Base-by-base conservation (phyloP, 2,888 invertebrate genomes). In the Andrena dorsata region DNA sequence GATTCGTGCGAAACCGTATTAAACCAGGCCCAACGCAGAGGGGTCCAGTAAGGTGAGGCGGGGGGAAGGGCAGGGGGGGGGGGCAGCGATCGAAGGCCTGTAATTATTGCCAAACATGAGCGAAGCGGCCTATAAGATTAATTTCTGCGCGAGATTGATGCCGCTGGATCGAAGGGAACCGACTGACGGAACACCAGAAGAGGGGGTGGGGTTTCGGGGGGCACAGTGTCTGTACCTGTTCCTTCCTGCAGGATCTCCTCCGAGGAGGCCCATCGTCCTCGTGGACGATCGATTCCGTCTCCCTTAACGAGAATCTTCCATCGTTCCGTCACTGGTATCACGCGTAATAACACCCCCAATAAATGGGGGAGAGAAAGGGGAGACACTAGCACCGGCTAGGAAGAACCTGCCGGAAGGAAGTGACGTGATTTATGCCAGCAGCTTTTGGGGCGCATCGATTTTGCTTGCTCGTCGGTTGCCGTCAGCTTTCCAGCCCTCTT, bases 41-140 rank as follows among this genome's bases (percentile, higher is more conserved):
- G 16, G 56, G 66, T 76, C 76, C 58, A 69, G 61, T 64, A 61
- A 56, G 28, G 70, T 1, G 71, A 7, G 89, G n/a, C n/a, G n/a
- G 87, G 89, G 41, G 72, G 7, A 26, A 28, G 28, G 35, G n/a
- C n/a, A n/a, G n/a, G 61, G 64, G 47, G 23, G 58, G 49, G 60
- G 28, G 53, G 80, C 85, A 69, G 65, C 64, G 86, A 82, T 85
- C 90, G 89, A 85, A 91, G 92, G 92, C 92, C 92, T 94, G 93
- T 94, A 94, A 94, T 94, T 94, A 94, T 93, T 93, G 91, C 93
- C 92, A 94, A 94, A 94, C 92, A 93, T 93, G 93, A 94, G 93
- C 93, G 93, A 81, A 79, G 91, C 91, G 90, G 89, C 88, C 90
- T 88, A 88, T 89, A 90, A 93, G 93, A 94, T 94, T 93, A 93